phyloP scores from a whole-genome alignment of 2,888 invertebrate genomes.

The Lycaena phlaeas region DNA sequence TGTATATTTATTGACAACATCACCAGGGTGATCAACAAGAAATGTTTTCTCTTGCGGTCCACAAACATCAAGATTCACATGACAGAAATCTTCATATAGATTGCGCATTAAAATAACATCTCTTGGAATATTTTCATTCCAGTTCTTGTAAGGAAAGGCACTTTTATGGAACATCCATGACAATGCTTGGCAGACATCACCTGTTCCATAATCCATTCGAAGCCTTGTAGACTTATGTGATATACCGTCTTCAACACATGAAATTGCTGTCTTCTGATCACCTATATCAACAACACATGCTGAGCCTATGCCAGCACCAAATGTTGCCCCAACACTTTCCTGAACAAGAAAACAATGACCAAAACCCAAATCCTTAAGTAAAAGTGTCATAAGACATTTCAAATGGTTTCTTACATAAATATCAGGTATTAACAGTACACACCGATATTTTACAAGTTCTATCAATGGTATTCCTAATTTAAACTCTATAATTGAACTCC shows the following conservation, averaged over 20 bases:
- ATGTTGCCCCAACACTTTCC: conserved; percentile 73
- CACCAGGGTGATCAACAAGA: conserved; percentile 80
- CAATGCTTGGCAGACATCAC: conserved; percentile 92
- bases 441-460: conserved; percentile 84
- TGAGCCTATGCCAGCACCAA: conserved; percentile 73
- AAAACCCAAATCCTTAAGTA: conserved; percentile 88
- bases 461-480: conserved; percentile 82
- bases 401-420: conserved; percentile 89
- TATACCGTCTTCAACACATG: conserved; percentile 97
- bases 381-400: conserved; percentile 85
- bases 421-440: conserved; percentile 91
- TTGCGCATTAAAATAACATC: conserved; percentile 87
- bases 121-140: conserved; percentile 80
- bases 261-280: conserved; percentile 95
- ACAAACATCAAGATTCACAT: conserved; percentile 90
- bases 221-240: conserved; percentile 90
- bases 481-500: conserved; percentile 85
- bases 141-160: conserved; percentile 90
- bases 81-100: conserved; percentile 92
- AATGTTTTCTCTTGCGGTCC: conserved; percentile 90
- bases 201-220: conserved; percentile 90
- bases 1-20: conserved; percentile 80
- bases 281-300: conserved; percentile 97
- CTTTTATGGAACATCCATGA: conserved; percentile 91
- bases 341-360: conserved; percentile 88